phyloP scores from a whole-genome alignment of 2,113 vertebrate species.

The Alouatta palliata region DNA sequence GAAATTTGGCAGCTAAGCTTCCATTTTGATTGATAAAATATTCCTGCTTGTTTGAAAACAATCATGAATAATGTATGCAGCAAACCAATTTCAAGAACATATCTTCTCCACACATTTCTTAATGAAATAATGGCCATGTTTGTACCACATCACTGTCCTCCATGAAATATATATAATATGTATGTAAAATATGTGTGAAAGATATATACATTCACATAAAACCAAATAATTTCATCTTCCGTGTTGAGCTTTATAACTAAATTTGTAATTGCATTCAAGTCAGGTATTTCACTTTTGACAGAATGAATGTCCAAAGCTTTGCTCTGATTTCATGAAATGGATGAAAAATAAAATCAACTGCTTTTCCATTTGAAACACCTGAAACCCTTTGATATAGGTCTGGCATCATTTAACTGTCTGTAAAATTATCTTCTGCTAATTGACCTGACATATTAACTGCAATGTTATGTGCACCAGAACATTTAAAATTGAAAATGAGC shows the following conservation, averaged over 20 bases:
- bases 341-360: neutral
- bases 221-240: neutral
- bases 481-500: slow-evolving; percentile 16
- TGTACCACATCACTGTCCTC: neutral
- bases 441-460: neutral
- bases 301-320: neutral
- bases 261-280: neutral
- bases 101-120: neutral
- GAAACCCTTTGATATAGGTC: neutral
- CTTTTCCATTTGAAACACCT: slow-evolving; percentile 9
- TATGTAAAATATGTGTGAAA: neutral
- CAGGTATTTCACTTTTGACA: neutral
- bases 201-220: neutral
- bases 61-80: neutral
- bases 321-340: slow-evolving; percentile 9
- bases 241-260: neutral
- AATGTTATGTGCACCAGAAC: neutral
- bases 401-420: neutral
- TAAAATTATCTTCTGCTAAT: neutral
- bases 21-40: neutral
- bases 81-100: slow-evolving; percentile 16
- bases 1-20: neutral
- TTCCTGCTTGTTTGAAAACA: neutral
- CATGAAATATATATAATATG: neutral
- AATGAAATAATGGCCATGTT: neutral